Evolutionary conservation across 1,140 invertebrate genomes (phyloP).

Genomic region (Lasioglossum baleicum): DNA sequence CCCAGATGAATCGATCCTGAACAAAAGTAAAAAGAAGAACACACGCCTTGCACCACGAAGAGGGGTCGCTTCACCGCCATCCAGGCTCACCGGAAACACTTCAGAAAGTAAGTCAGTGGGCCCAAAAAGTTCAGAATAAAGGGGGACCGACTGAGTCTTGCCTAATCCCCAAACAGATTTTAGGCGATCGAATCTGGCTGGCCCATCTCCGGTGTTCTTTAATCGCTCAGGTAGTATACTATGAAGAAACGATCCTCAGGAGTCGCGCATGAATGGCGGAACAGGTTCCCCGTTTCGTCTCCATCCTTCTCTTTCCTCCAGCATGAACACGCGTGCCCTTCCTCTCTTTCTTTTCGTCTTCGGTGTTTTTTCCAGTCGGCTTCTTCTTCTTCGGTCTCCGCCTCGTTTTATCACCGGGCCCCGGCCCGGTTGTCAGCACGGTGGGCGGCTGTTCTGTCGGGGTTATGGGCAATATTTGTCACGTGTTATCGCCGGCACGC

Average conservation of each 20-base stretch:
- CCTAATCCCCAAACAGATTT: neutral
- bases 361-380: neutral
- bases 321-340: conserved; percentile 21
- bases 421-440: conserved; percentile 63
- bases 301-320: conserved; percentile 21
- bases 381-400: neutral
- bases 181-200: neutral
- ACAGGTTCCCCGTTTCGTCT: conserved; percentile 65
- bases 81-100: neutral
- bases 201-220: conserved; percentile 16
- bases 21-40: neutral
- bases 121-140: conserved; percentile 12
- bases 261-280: conserved; percentile 53
- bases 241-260: conserved; percentile 32
- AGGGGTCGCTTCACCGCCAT: neutral
- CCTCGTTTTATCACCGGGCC: conserved; percentile 37
- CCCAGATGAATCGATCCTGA: neutral
- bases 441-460: conserved; percentile 60
- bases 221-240: conserved; percentile 29
- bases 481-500: conserved; percentile 71
- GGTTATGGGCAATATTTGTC: conserved; percentile 77
- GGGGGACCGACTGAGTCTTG: neutral
- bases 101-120: neutral
- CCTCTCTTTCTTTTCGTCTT: conserved; percentile 1
- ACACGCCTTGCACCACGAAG: neutral